phyloP scores from a whole-genome alignment of 2,888 invertebrate species.

The Tetranychus truncatus region DNA sequence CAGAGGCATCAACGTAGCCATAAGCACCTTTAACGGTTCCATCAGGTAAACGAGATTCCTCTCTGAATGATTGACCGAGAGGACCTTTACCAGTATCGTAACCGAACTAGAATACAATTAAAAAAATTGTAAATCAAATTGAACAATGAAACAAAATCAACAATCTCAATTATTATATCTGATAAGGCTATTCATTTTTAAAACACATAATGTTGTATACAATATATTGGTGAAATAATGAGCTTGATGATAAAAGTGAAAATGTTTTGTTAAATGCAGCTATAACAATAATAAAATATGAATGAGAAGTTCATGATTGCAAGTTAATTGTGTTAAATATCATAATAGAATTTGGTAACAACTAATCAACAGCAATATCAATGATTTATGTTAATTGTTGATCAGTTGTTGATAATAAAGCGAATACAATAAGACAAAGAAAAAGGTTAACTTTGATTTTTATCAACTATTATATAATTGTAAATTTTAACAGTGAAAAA shows the following conservation, averaged over 20 bases:
- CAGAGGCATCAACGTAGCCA: conserved; percentile 27
- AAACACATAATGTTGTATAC: too few relatives aligned
- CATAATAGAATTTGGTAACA: too few relatives aligned
- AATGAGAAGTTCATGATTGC: too few relatives aligned
- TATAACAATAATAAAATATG: too few relatives aligned
- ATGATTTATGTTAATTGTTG: too few relatives aligned
- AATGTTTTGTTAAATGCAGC: too few relatives aligned
- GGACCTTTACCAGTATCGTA: conserved; percentile 28
- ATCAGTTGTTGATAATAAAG: too few relatives aligned
- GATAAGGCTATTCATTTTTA: not conserved
- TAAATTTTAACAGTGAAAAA: not conserved
- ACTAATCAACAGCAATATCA: too few relatives aligned
- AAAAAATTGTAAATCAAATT: conserved; percentile 1
- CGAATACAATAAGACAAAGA: not conserved
- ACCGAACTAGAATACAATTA: conserved; percentile 24
- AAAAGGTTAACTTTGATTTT: not conserved
- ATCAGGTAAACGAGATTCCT: conserved; percentile 27
- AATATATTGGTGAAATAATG: too few relatives aligned
- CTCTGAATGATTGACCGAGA: conserved; percentile 27
- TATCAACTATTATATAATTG: not conserved
- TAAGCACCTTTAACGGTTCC: conserved; percentile 28
- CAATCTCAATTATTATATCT: not conserved
- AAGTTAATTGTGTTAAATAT: too few relatives aligned
- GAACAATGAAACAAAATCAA: not conserved
- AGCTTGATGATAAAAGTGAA: too few relatives aligned